Percentiles rank a stretch among this genome's conserved stretches.
Evolutionary conservation across 2,113 vertebrate genomes (phyloP).

Genomic region (Phrynosoma platyrhinos): DNA sequence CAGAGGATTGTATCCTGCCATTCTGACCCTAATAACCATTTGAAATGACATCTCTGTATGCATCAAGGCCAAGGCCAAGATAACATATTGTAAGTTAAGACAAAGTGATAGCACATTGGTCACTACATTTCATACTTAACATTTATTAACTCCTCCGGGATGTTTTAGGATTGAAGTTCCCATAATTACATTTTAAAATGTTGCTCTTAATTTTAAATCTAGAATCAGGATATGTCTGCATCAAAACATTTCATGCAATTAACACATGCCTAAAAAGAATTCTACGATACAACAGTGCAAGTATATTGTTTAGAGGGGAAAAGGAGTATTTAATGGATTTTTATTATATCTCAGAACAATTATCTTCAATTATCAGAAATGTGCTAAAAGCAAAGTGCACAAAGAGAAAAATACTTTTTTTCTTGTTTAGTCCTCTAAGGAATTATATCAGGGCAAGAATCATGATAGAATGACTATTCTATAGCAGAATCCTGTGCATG

Average conservation of each 20-base stretch:
- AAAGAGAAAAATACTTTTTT: not conserved
- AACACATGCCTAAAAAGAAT: not conserved
- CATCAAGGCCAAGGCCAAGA: not conserved
- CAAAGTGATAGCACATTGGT: not conserved
- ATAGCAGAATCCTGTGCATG: not conserved
- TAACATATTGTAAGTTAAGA: constrained; percentile 6
- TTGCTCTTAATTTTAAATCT: not conserved
- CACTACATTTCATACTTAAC: not conserved
- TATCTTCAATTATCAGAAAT: not conserved
- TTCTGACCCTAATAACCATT: not conserved
- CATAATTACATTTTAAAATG: not conserved
- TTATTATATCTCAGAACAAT: not conserved
- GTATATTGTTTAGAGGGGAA: not conserved
- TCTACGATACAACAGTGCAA: not conserved
- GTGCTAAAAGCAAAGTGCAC: not conserved
- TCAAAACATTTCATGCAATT: constrained; percentile 10
- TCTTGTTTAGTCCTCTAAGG: not conserved
- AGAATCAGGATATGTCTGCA: not conserved
- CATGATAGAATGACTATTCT: not conserved
- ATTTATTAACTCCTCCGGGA: not conserved
- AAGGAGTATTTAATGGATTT: not conserved
- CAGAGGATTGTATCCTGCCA: not conserved
- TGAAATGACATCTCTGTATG: not conserved
- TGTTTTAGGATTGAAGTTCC: not conserved
- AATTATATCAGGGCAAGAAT: not conserved